These are phyloP conservation scores for Prostheceraeus crozeri DNA, from an alignment of 2,888 invertebrate genomes.

Conservation along the genomic window DNA sequence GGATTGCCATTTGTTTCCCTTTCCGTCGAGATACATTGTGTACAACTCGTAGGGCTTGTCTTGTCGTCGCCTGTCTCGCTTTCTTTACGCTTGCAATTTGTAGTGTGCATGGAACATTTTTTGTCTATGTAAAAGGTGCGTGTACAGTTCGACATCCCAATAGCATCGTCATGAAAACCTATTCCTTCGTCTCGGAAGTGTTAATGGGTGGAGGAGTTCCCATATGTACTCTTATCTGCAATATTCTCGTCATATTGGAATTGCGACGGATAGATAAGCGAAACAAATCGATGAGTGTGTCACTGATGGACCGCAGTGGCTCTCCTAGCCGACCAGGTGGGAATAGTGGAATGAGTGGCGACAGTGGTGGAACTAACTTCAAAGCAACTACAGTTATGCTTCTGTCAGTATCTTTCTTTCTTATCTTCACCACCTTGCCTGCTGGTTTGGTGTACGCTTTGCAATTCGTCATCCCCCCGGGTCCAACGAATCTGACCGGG, in stretches of 20 bases:
- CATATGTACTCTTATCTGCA: slow-evolving; percentile 49
- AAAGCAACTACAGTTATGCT: slow-evolving; percentile 53
- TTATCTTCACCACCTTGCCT: slow-evolving; percentile 53
- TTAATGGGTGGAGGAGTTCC: slow-evolving; percentile 51
- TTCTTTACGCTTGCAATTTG: slow-evolving; percentile 44
- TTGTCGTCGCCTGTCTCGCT: slow-evolving; percentile 45
- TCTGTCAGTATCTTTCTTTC: slow-evolving; percentile 54
- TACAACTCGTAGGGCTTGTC: slow-evolving; percentile 47
- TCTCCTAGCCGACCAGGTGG: not conserved
- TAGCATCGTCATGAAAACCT: slow-evolving; percentile 45
- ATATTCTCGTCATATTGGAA: slow-evolving; percentile 52
- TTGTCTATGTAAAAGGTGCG: slow-evolving; percentile 46
- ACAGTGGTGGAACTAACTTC: slow-evolving; percentile 43
- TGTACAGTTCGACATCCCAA: slow-evolving; percentile 44
- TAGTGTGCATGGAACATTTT: slow-evolving; percentile 49
- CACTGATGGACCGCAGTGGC: not conserved
- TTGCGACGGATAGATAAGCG: slow-evolving; percentile 47
- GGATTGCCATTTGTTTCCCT: slow-evolving; percentile 51
- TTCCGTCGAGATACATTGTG: slow-evolving; percentile 51
- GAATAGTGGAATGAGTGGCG: not conserved
- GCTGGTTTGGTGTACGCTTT: slow-evolving; percentile 52
- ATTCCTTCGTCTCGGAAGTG: slow-evolving; percentile 52
- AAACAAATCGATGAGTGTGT: slow-evolving; percentile 41
- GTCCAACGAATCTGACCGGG: slow-evolving; percentile 43
- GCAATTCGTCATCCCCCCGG: slow-evolving; percentile 44